phyloP scores from a whole-genome alignment of 2,797 vertebrate species.

The Pipistrellus pipistrellus region DNA sequence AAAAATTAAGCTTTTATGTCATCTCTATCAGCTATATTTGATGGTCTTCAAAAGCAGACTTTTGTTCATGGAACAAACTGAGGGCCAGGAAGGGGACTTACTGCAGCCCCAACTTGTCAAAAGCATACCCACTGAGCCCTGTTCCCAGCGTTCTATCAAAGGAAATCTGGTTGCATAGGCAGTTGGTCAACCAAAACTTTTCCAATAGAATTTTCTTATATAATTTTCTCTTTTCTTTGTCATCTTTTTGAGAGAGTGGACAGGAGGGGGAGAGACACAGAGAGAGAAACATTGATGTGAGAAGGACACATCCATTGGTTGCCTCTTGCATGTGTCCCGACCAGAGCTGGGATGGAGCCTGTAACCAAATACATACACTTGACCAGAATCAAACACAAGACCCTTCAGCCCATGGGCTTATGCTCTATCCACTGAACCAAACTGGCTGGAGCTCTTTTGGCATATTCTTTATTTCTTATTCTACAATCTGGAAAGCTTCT shows the following conservation, averaged over 20 bases:
- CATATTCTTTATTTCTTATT: constrained; percentile 21
- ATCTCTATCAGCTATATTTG: neutral
- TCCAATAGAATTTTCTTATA: neutral
- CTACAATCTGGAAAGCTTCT: neutral
- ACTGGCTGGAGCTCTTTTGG: neutral
- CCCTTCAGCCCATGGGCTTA: no score
- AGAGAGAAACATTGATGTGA: no score
- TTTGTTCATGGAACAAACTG: neutral
- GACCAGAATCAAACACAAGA: no score
- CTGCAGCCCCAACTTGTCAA: neutral
- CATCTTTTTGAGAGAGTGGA: no score
- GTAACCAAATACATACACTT: no score
- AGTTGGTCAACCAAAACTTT: neutral
- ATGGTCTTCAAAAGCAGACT: neutral
- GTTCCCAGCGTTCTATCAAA: neutral
- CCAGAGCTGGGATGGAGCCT: no score
- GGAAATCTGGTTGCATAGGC: neutral
- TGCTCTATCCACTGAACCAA: no score
- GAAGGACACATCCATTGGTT: no score
- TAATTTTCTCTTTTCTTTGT: neutral
- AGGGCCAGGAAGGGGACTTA: neutral
- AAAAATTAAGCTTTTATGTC: constrained; percentile 37
- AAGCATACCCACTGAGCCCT: neutral
- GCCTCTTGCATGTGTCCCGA: no score
- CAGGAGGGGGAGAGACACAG: no score